Evolutionary conservation across 2,797 vertebrate species (phyloP).

Genomic region (Galagoides demidoff): DNA sequence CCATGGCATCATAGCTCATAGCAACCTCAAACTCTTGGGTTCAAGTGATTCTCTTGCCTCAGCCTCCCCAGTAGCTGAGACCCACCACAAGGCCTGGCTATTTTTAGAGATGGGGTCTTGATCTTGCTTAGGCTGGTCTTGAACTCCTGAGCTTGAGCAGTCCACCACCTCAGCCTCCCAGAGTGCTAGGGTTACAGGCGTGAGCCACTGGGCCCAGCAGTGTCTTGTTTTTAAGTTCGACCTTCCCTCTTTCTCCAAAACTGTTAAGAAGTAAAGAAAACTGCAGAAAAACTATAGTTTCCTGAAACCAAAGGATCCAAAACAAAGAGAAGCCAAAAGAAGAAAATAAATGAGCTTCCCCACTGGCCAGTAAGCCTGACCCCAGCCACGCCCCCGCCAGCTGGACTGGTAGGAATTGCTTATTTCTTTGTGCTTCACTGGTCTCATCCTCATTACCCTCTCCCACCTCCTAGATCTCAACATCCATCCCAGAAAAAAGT

Average conservation of each 20-base stretch:
- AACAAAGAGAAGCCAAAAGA: conserved; percentile 36
- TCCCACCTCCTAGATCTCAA: not conserved
- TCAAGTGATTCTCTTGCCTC: too few species aligned
- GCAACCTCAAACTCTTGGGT: too few species aligned
- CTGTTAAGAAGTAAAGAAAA: conserved; percentile 34
- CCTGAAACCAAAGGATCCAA: conserved; percentile 38
- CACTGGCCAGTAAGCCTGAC: not conserved
- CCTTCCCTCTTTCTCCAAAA: not conserved
- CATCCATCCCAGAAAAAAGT: not conserved
- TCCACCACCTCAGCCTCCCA: too few species aligned
- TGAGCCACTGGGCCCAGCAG: not conserved
- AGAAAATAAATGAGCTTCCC: not conserved
- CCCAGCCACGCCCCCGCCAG: not conserved
- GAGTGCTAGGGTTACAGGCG: too few species aligned
- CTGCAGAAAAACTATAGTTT: conserved; percentile 9
- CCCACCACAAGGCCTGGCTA: too few species aligned
- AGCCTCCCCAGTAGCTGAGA: too few species aligned
- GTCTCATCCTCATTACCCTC: not conserved
- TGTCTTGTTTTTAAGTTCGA: conserved; percentile 59
- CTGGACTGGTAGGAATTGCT: not conserved
- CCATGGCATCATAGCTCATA: too few species aligned
- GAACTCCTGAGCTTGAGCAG: too few species aligned
- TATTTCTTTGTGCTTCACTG: not conserved
- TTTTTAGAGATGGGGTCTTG: too few species aligned
- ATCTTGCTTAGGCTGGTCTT: too few species aligned